A percentile compares a stretch with the other conserved stretches of the same genome.
Conservation (phyloP, 64 coral and sea anemone genomes). For the Montipora cactus region DNA sequence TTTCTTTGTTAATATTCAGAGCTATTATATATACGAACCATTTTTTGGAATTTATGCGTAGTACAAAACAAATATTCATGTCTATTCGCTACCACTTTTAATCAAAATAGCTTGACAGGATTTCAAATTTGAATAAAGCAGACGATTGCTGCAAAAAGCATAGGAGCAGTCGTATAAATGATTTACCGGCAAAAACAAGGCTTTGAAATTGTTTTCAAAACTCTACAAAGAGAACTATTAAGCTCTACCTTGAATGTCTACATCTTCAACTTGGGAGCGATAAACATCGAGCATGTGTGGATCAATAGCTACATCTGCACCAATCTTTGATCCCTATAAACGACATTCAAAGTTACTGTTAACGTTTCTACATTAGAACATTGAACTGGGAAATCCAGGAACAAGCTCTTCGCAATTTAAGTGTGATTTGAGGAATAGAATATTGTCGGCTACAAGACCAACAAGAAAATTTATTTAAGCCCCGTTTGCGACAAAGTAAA, state of each 20-base stretch:
- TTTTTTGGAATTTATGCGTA: not conserved
- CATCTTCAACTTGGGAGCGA: slow-evolving; percentile 44
- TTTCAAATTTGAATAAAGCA: not conserved
- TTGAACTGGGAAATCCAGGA: too few species aligned
- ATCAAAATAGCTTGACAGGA: not conserved
- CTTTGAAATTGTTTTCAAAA: not conserved
- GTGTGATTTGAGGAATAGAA: not conserved
- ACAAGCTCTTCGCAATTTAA: not conserved
- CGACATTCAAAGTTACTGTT: not conserved
- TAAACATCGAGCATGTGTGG: slow-evolving; percentile 61
- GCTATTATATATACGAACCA: too few species aligned
- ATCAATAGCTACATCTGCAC: slow-evolving; percentile 38
- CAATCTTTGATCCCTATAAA: slow-evolving; percentile 46
- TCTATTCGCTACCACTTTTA: not conserved
- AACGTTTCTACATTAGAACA: too few species aligned
- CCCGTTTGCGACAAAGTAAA: too few species aligned
- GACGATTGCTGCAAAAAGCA: not conserved
- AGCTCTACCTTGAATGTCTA: slow-evolving; percentile 64
- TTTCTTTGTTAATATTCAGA: not conserved
- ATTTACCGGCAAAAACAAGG: not conserved
- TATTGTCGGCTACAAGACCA: not conserved
- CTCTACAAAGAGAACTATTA: not conserved
- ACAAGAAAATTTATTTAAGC: not conserved
- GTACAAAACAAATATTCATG: not conserved
- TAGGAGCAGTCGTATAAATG: not conserved